phyloP scores from a whole-genome alignment of 2,888 invertebrate species.

The Ctenicera cuprea region DNA sequence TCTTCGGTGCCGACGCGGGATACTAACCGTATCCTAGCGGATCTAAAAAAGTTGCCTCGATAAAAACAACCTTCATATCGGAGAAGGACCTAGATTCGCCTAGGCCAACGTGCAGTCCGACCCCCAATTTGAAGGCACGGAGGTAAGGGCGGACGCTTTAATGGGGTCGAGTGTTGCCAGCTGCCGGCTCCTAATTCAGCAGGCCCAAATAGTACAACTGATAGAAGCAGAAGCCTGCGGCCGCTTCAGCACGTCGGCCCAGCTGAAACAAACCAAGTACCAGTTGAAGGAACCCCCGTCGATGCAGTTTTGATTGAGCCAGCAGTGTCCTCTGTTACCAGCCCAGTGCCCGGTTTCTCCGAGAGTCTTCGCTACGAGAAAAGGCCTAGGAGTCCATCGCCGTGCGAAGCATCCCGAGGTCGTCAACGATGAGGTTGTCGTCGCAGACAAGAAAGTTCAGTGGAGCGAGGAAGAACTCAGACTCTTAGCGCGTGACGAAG shows the following conservation, averaged over 20 bases:
- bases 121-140: background rate
- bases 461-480: conserved; percentile 5
- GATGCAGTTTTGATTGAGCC: background rate
- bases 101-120: too few relatives aligned
- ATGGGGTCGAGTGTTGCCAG: background rate
- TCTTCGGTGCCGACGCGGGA: too few relatives aligned
- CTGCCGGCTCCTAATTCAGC: background rate
- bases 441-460: background rate
- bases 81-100: background rate
- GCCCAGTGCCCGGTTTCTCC: background rate
- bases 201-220: background rate
- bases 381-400: background rate
- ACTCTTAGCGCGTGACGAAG: background rate
- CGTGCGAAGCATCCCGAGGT: conserved; percentile 7
- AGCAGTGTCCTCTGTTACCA: background rate
- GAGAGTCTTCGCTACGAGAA: background rate
- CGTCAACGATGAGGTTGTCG: conserved; percentile 4
- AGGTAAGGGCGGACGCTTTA: background rate
- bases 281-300: background rate
- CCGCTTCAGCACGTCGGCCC: background rate
- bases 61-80: background rate
- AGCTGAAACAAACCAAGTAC: background rate
- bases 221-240: background rate
- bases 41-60: background rate
- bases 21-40: background rate